Base-by-base conservation (phyloP, 2,113 vertebrate species). In the Scomber scombrus region DNA sequence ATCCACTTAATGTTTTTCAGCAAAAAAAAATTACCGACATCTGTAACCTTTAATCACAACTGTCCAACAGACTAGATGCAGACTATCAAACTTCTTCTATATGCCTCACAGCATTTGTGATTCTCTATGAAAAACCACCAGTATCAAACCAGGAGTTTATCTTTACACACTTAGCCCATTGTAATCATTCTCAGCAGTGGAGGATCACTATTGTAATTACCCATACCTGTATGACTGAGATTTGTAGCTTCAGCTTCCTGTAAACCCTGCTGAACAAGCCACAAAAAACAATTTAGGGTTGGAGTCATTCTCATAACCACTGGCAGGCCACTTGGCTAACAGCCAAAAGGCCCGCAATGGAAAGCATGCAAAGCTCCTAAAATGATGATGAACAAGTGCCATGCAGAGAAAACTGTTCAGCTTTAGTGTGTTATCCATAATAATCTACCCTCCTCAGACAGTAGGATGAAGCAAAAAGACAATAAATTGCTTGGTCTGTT, bases 371-470 rank as follows among this genome's bases (percentile, higher is more conserved):
- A 34, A 50, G 15, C 52, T 68, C 23, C 19, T 56, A n/a, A 75
- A 78, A 70, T 58, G 6, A 70, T 58, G 6, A 75, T 68, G 52
- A 67, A 21, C 6, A 62, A 73, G 50, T 29, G 40, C 4, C 76
- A 68, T 40, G 26, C 45, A 45, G 51, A 71, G 54, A 57, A 46
- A 63, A 13, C 31, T 54, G 19, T 69, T 78, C 11, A 50, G 21
- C 46, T 43, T 81, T 63, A 18, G 43, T 55, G 50, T 73, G 47
- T 40, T 67, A 21, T 21, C 13, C 5, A 13, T 21, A 51, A 62
- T 40, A 29, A 10, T 56, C 2, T 47, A 8, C 19, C 26, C 7
- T 60, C 23, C 56, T 43, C 12, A 15, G 40, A 21, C 31, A 29
- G 23, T 21, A 49, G 31, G 56, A 14, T 3, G 2, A 61, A 34